Conservation (phyloP, 2,113 vertebrate species). For the Campylomormyrus numenius region DNA sequence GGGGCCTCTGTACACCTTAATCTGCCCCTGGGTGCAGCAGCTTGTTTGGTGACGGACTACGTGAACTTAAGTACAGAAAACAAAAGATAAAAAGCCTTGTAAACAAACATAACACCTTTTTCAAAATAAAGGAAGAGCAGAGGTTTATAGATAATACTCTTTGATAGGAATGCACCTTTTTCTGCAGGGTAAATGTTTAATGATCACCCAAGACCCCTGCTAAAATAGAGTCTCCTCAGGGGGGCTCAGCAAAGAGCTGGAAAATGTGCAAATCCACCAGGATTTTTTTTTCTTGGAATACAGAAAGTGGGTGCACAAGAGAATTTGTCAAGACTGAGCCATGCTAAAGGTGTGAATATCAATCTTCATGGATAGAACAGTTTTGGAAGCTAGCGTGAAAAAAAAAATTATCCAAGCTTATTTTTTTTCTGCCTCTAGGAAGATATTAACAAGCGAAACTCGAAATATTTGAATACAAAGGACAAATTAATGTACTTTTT, state of each 20-base stretch:
- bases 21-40: not conserved
- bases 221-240: not conserved
- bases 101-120: not conserved
- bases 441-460: not conserved
- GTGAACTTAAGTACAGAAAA: too few species aligned
- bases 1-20: too few species aligned
- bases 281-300: not conserved
- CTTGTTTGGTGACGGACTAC: not conserved
- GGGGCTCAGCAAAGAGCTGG: not conserved
- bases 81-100: not conserved
- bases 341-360: not conserved
- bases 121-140: too few species aligned
- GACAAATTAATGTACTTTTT: conserved; percentile 8
- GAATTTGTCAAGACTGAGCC: not conserved
- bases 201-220: not conserved
- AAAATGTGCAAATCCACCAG: not conserved
- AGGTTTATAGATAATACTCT: not conserved
- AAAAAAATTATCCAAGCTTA: not conserved
- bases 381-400: not conserved
- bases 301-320: not conserved
- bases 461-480: not conserved
- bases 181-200: not conserved
- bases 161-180: not conserved
- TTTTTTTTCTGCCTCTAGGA: not conserved
- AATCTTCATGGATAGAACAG: not conserved